Base-by-base conservation (phyloP, 1,140 invertebrate genomes). In the Capitella teleta region DNA sequence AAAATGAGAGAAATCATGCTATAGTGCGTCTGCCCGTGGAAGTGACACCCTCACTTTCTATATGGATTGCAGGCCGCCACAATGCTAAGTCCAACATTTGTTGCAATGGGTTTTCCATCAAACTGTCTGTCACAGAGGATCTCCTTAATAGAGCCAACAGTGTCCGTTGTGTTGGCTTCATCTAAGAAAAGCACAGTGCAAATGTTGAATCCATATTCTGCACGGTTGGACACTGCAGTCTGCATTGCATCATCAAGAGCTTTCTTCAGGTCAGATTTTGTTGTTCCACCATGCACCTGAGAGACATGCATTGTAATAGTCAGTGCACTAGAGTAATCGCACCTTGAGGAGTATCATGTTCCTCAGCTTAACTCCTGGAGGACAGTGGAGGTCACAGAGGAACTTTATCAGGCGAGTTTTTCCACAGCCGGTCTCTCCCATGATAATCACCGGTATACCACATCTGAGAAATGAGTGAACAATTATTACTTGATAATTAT, bases 391-490 rank as follows among this genome's bases (percentile, higher is more conserved):
- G 18, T 55, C 53, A 55, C 62, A 66, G 44, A 68, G 49, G 50
- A 68, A 68, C 16, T 61, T 59, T 6, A 68, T 57, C 32, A 68
- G 53, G 37, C 60, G 52, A 1, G 66, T 68, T 43, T 68, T 70
- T 40, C 67, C 67, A 55, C 67, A 70, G 12, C 67, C 67, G 8
- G 67, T 70, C 51, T 70, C 67, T 14, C 67, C 67, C 67, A 70
- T 70, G 28, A 70, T 51, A 30, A 70, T 56, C 6, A 70, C 64
- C 19, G 67, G 67, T 34, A 70, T 67, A 42, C 58, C 55, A 55
- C 66, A 66, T 44, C 66, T 66, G 44, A 5, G 52, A 47, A 23
- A n/a, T n/a, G n/a, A n/a, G n/a, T n/a, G n/a, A n/a, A n/a, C n/a
- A n/a, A n/a, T n/a, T n/a, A n/a, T n/a, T n/a, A n/a, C n/a, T n/a